Conservation (phyloP, 2,113 vertebrate species). For the Xiphias gladius region DNA sequence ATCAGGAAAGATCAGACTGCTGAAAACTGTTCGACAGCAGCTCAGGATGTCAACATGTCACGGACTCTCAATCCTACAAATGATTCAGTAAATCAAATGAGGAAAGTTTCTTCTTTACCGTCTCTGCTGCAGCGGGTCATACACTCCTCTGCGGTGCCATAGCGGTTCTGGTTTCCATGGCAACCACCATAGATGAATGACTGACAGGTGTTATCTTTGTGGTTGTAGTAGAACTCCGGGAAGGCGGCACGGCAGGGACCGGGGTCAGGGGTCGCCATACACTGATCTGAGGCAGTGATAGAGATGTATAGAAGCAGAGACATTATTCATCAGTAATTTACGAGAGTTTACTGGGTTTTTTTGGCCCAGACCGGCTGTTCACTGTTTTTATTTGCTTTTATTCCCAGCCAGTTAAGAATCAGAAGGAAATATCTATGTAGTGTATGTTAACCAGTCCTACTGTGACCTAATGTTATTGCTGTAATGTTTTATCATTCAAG, state of each 20-base stretch:
- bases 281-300: conserved; percentile 41
- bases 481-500: too few species aligned
- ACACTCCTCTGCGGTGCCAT: conserved; percentile 66
- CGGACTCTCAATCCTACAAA: neutral
- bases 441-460: too few species aligned
- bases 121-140: conserved; percentile 60
- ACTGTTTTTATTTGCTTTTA: too few species aligned
- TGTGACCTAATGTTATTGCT: too few species aligned
- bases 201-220: conserved; percentile 50
- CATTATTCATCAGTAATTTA: too few species aligned
- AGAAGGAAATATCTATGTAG: too few species aligned
- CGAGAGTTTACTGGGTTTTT: too few species aligned
- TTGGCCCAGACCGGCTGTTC: too few species aligned
- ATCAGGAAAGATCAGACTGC: neutral
- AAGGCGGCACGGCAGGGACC: conserved; percentile 77
- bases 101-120: conserved; percentile 35
- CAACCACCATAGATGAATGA: conserved; percentile 81
- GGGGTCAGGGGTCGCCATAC: conserved; percentile 25
- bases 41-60: too few species aligned
- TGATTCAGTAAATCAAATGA: neutral
- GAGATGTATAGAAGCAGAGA: neutral
- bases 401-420: too few species aligned
- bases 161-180: conserved; percentile 79
- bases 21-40: neutral
- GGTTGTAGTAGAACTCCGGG: conserved; percentile 66